A percentile compares a stretch with the other conserved stretches of the same genome.
These are phyloP conservation scores for Poeciliopsis turrubarensis DNA, from an alignment of 2,113 vertebrate genomes.

Conservation along the genomic window DNA sequence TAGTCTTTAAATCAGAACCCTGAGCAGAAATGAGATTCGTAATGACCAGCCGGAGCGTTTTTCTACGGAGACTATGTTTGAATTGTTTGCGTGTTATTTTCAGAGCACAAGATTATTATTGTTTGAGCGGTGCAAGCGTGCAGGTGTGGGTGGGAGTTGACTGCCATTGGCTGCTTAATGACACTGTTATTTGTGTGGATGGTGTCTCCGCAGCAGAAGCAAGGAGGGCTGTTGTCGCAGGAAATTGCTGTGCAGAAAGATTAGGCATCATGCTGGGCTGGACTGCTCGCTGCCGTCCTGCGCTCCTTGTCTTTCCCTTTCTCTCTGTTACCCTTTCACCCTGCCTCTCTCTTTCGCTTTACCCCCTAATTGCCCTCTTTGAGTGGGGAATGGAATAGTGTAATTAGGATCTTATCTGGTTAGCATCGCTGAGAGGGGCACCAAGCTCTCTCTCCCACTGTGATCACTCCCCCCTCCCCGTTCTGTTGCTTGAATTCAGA, in stretches of 20 bases:
- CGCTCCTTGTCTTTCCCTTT: slow-evolving; percentile 20
- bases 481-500: slow-evolving; percentile 52
- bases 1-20: slow-evolving; percentile 16
- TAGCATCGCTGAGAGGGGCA: slow-evolving; percentile 62
- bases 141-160: slow-evolving; percentile 78
- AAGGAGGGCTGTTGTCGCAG: slow-evolving; percentile 70
- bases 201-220: slow-evolving; percentile 58
- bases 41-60: slow-evolving; percentile 7
- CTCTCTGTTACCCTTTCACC: slow-evolving; percentile 50
- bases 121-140: slow-evolving; percentile 48
- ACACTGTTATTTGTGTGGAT: slow-evolving; percentile 71
- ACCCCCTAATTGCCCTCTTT: slow-evolving; percentile 76
- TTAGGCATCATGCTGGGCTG: slow-evolving; percentile 71
- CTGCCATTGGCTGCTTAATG: slow-evolving; percentile 72
- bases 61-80: slow-evolving; percentile 27
- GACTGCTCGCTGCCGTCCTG: slow-evolving; percentile 57
- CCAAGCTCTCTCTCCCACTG: slow-evolving; percentile 55
- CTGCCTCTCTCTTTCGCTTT: slow-evolving; percentile 52
- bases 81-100: slow-evolving; percentile 50
- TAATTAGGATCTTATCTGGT: slow-evolving; percentile 81
- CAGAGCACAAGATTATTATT: slow-evolving; percentile 42
- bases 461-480: slow-evolving; percentile 40
- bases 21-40: slow-evolving; percentile 15
- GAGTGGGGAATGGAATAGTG: slow-evolving; percentile 72
- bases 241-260: slow-evolving; percentile 79